Percentiles rank a stretch among this genome's conserved stretches.
Evolutionary conservation across 2,888 invertebrate genomes (phyloP).

Genomic region (Muscina levida): DNA sequence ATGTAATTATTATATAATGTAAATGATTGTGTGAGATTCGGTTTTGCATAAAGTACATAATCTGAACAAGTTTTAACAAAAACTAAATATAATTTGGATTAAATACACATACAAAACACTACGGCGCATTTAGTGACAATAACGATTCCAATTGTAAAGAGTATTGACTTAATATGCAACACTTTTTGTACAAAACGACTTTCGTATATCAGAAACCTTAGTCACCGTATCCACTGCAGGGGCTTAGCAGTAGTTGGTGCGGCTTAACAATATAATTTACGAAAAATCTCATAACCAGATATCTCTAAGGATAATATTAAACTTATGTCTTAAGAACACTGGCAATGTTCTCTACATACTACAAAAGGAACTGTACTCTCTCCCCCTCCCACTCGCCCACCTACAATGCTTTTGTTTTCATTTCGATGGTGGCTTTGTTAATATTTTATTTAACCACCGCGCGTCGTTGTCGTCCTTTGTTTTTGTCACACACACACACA

Average conservation of each 20-base stretch:
- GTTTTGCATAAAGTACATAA: no score
- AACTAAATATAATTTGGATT: no score
- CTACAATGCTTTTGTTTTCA: not conserved
- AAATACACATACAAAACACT: no score
- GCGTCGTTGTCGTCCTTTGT: constrained; percentile 18
- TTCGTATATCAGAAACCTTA: no score
- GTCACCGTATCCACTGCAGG: no score
- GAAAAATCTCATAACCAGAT: constrained; percentile 11
- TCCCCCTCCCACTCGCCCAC: not conserved
- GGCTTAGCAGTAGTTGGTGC: not conserved
- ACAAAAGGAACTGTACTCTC: not conserved
- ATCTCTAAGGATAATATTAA: constrained; percentile 11
- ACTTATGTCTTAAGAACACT: constrained; percentile 13
- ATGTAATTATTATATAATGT: no score
- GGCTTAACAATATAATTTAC: constrained; percentile 1
- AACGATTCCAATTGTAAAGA: no score
- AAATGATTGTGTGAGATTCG: no score
- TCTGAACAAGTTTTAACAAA: no score
- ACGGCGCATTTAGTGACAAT: no score
- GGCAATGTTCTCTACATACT: not conserved
- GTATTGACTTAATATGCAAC: no score
- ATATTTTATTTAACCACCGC: constrained; percentile 25
- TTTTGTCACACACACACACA: constrained; percentile 51
- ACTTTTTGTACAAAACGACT: no score
- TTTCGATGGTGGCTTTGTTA: constrained; percentile 12